Evolutionary conservation across 2,113 vertebrate species (phyloP), one percentile per base, ranked within the genome.

Genomic region (Malurus elegans): DNA sequence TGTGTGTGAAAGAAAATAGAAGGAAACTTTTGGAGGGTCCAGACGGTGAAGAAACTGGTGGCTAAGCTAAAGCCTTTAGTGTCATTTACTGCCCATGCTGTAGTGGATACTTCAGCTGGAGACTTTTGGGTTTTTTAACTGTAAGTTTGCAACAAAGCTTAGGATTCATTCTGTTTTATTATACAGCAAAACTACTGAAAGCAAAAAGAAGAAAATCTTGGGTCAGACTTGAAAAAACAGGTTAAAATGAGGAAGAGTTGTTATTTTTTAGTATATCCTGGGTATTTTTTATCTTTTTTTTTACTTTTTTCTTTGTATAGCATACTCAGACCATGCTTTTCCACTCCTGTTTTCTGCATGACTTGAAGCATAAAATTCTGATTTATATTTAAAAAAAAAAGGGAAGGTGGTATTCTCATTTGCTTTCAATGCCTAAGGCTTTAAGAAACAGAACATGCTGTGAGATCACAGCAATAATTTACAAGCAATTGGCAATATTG

Each of bases 341-440:
- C 74, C 47, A 57, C 2, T 3, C 54, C 86, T 94, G 50, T 80
- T 96, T 90, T 83, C 62, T 65, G 47, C 44, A 79, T 73, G 72
- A 92, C 72, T 88, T 71, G 58, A 90, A 95, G 78, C 75, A 76
- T 88, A 76, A 83, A 88, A 50, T 76, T 76, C 66, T 85, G 69
- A 32, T 86, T 94, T 86, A 75, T 96, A 90, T 95, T 94, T 94
- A 31, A 66, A 92, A 80, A 93, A 88, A 66, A 80, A 93, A 88
- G 62, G 26, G 12, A 83, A 92, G 40, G 36, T 79, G 48, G 15
- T 53, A 54, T 72, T 69, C 54, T 87, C 31, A 47, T 85, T 91
- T 87, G 40, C 66, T 91, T 88, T 70, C 83, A 82, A 3, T 34
- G 88, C 93, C 79, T 45, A 38, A 60, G 90, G 96, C 82, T 92